Evolutionary conservation across 2,797 vertebrate species (phyloP), one percentile per base, ranked within the genome.

Genomic region (Pagetopsis macropterus): DNA sequence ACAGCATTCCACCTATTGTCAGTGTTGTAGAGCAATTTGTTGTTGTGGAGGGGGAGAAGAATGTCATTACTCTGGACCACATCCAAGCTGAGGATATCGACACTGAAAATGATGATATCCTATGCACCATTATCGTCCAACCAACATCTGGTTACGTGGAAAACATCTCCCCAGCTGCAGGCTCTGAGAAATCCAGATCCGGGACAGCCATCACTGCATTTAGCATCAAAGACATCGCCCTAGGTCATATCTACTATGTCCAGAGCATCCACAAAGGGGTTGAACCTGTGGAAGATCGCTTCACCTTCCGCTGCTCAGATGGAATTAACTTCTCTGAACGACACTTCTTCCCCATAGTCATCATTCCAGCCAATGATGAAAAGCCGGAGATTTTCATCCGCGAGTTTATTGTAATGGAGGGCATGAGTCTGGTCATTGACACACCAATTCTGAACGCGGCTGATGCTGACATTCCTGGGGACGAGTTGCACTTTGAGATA

Each of bases 221-320:
- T 72, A 94, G 76, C 48, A 89, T 97, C 54, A 95, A 94, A 91
- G 96, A 96, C 71, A 46, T 97, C 46, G 76, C 50, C 46, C 66
- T 90, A 6, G 90, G 92, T 12, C 94, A 95, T 44, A 92, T 97
- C 65, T 93, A 92, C 85, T 97, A 96, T 15, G 95, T 97, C 13
- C 96, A 98, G 90, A 98, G 96, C 69, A 96, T 98, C 78, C 97
- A 97, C 86, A 96, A 95, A 83, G 94, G 94, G 1, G 82, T 96
- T 59, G 96, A 97, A 82, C 95, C 96, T 16, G 86, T 93, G 21
- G 94, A 96, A 78, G 96, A 97, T 84, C 93, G 93, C 66, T 95
- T 96, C 50, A 95, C 94, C 21, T 96, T 98, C 79, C 94, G 94
- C 55, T 97, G 96, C 62, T 97, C 96, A 17, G 96, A 97, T 77